Base-by-base conservation (phyloP, 2,113 vertebrate genomes). In the Pachypanchax playfairii region DNA sequence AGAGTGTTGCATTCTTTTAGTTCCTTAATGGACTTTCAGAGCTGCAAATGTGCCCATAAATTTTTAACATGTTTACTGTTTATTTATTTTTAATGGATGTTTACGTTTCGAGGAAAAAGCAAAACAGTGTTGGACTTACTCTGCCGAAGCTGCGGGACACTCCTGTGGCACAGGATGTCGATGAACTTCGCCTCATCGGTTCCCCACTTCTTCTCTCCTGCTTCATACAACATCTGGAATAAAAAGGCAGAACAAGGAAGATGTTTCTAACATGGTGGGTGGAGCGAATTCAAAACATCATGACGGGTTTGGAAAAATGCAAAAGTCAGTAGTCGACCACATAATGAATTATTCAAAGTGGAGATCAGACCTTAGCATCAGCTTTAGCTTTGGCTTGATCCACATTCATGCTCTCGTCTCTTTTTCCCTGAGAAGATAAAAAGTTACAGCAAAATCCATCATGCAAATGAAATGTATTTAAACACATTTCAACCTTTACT, bases 161-260 rank as follows among this genome's bases (percentile, higher is more conserved):
- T 96, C 73, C 93, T 87, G 60, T 91, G 82, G 85, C 92, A 94
- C 51, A 95, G 78, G 77, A 94, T 83, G 52, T 94, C 90, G 0
- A 93, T 92, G 77, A 96, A 95, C 41, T 89, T 92, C 22, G 57
- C 90, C 77, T 96, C 93, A 31, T 94, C 94, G 0, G 92, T 95
- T 17, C 94, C 92, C 92, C 93, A 95, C 56, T 76, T 91, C 70
- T 96, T 95, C 85, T 96, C 92, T 0, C 94, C 94, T 3, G 95
- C 93, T 6, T 91, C 83, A 20, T 93, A 95, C 39, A 95, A 85
- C 21, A 79, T 72, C 93, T 95, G 71, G 1, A 48, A 13, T 9
- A 41, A 1, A 33, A 12, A 17, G 33, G 9, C 10, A 12, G 14
- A 17, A 39, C 36, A 39, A 14, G 36, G 14, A 39, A 7, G 28